Base-by-base conservation (phyloP, 1,140 invertebrate genomes). In the Lasaia peninsularis region DNA sequence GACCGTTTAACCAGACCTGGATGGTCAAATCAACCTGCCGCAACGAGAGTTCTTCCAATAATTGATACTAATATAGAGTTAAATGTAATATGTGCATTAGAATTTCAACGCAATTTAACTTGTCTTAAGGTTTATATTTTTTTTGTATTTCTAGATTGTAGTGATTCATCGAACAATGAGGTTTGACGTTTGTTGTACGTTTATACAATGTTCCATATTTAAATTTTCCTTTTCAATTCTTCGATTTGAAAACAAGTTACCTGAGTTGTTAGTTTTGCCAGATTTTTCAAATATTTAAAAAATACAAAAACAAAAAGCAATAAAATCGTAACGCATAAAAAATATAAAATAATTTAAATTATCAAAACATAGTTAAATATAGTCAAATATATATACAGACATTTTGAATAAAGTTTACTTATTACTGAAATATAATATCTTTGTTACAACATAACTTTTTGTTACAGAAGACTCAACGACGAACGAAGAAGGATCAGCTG, bases 381-480 rank as follows among this genome's bases (percentile, higher is more conserved):
- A n/a, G n/a, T n/a, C n/a, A n/a, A n/a, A n/a, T n/a, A n/a, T n/a
- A n/a, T n/a, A n/a, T n/a, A n/a, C n/a, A n/a, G n/a, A n/a, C n/a
- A n/a, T n/a, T n/a, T n/a, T n/a, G n/a, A n/a, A n/a, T n/a, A n/a
- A n/a, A n/a, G n/a, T n/a, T n/a, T n/a, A n/a, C n/a, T 72, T 69
- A 40, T 8, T 14, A 2, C 10, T 52, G 5, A 44, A 31, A 24
- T 20, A 44, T 9, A 55, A n/a, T 28, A 28, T 28, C 20, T 52
- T 40, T 49, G 12, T 56, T 54, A 56, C 34, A 52, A 48, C 10
- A 34, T 16, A 44, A 52, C 50, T 61, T 76, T 70, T 87, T 77
- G 84, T 92, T 92, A 51, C 91, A 94, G 93, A 93, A 73, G 93
- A 92, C 63, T 94, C 92, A 33, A 92, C 89, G 31, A 93, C 92